Evolutionary conservation across 1,140 invertebrate species (phyloP).

Genomic region (Monochamus saltuarius): DNA sequence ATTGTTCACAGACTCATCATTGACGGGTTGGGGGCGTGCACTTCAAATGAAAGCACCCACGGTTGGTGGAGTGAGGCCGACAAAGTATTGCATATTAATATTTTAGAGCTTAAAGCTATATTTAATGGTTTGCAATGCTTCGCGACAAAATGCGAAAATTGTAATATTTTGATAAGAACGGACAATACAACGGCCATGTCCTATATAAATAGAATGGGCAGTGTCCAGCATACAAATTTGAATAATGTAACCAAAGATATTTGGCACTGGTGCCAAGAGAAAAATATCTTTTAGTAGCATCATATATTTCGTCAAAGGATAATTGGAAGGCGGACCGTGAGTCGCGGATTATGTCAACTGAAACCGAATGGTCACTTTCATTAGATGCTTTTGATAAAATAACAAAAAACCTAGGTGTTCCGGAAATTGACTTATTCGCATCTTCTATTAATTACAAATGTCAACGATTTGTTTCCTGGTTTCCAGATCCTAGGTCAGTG

Average conservation of each 20-base stretch:
- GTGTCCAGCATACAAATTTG: not conserved
- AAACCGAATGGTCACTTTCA: slow-evolving; percentile 8
- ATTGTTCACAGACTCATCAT: slow-evolving; percentile 11
- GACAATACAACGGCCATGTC: slow-evolving; percentile 5
- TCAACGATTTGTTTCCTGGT: slow-evolving; percentile 12
- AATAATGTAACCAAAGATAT: not conserved
- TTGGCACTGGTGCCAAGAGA: slow-evolving; percentile 3
- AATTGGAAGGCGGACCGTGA: not conserved
- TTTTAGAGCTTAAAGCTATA: slow-evolving; percentile 19
- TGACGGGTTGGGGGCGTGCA: slow-evolving; percentile 17
- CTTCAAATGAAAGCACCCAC: slow-evolving; percentile 4
- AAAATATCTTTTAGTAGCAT: not conserved
- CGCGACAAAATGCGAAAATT: not conserved
- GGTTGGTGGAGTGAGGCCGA: slow-evolving; percentile 7
- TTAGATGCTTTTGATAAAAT: not conserved
- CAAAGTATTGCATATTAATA: slow-evolving; percentile 14
- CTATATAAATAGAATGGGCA: slow-evolving; percentile 1
- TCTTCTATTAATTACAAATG: not conserved
- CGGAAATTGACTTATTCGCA: slow-evolving; percentile 6
- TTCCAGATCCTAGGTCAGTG: not conserved
- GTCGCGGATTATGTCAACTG: not conserved
- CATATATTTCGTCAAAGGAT: not conserved
- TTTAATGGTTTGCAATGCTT: slow-evolving; percentile 23
- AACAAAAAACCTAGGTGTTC: not conserved
- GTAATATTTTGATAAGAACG: no score